Conservation (phyloP, 2,888 invertebrate species). For the Cataglyphis altisquamis region DNA sequence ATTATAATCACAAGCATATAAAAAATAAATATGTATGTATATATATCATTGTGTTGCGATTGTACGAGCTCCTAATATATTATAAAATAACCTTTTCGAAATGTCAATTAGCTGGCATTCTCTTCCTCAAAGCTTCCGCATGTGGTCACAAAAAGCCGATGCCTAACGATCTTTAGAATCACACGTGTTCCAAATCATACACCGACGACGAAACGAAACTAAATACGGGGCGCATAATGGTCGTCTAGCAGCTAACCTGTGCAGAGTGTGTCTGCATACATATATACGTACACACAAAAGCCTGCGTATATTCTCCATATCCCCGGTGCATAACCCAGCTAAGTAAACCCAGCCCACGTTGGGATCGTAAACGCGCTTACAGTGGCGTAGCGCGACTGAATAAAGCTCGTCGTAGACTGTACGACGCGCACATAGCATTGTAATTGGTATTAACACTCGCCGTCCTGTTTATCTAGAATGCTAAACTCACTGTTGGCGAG, state of each 20-base stretch:
- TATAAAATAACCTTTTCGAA: neutral
- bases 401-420: slow-evolving; percentile 34
- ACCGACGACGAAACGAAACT: slow-evolving; percentile 58
- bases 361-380: slow-evolving; percentile 70
- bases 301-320: slow-evolving; percentile 53
- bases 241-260: slow-evolving; percentile 61
- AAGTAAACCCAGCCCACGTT: slow-evolving; percentile 74
- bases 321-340: slow-evolving; percentile 63
- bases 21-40: neutral
- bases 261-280: slow-evolving; percentile 25
- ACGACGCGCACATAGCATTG: slow-evolving; percentile 41
- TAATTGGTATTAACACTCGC: slow-evolving; percentile 52
- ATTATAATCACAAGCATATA: neutral
- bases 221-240: slow-evolving; percentile 64
- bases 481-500: slow-evolving; percentile 10
- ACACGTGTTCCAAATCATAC: slow-evolving; percentile 67
- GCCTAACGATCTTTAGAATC: slow-evolving; percentile 39
- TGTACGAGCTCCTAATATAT: neutral
- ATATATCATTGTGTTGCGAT: neutral
- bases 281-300: slow-evolving; percentile 12
- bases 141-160: slow-evolving; percentile 15
- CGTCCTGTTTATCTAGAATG: slow-evolving; percentile 50
- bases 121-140: slow-evolving; percentile 32
- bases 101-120: neutral
- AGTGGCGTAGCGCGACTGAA: slow-evolving; percentile 64